Percentiles rank a stretch among this genome's conserved stretches.
Evolutionary conservation across 2,113 vertebrate genomes (phyloP).

Genomic region (Myrmecobius fasciatus): DNA sequence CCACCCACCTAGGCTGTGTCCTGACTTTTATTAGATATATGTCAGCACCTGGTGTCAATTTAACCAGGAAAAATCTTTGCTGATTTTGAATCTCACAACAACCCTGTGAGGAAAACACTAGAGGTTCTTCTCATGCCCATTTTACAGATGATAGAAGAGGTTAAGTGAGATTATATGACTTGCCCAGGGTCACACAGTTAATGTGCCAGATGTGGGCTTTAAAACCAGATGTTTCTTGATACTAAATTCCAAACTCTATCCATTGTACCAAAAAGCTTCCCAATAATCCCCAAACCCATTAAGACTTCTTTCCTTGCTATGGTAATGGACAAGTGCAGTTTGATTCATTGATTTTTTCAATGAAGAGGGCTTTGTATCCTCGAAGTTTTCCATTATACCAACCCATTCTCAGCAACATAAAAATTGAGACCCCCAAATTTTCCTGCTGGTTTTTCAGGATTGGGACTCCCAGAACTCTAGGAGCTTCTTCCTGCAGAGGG

Average conservation of each 20-base stretch:
- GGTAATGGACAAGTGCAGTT: background rate
- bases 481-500: slow-evolving; percentile 51
- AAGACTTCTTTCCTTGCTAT: background rate
- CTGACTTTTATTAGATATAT: background rate
- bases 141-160: background rate
- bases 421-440: slow-evolving; percentile 17
- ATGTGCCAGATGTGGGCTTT: background rate
- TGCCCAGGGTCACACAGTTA: background rate
- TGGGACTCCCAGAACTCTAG: slow-evolving; percentile 60
- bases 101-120: background rate
- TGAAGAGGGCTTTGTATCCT: background rate
- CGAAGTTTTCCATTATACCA: background rate
- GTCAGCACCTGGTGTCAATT: background rate
- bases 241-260: background rate
- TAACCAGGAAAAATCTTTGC: background rate
- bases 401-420: background rate
- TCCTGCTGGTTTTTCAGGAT: background rate
- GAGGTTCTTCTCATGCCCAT: background rate
- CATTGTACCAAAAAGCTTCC: background rate
- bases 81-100: background rate
- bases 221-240: background rate
- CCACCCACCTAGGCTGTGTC: background rate
- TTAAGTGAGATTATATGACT: background rate
- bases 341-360: background rate
- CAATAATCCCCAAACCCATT: background rate